Conservation (phyloP, 2,113 vertebrate genomes). For the Gadus macrocephalus region DNA sequence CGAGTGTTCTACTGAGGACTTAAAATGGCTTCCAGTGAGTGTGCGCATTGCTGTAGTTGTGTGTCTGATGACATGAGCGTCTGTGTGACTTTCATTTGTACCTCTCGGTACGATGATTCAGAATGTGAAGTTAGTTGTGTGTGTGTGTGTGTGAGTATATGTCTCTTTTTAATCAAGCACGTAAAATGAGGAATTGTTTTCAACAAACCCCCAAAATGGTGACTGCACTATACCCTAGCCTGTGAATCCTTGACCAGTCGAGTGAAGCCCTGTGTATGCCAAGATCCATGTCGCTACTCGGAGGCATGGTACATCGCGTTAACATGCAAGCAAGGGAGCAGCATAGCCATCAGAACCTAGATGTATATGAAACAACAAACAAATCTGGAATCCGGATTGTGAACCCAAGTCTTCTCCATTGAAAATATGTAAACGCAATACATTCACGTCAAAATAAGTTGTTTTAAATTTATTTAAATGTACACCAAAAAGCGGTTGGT, state of each 20-base stretch:
- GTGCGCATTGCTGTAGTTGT: neutral
- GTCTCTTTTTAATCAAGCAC: neutral
- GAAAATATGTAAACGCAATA: too few relatives aligned
- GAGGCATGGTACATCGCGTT: too few relatives aligned
- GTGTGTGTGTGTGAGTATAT: constrained; percentile 8
- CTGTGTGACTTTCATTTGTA: constrained; percentile 7
- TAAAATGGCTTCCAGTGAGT: constrained; percentile 20
- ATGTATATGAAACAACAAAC: too few relatives aligned
- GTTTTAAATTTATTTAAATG: neutral
- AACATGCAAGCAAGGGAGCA: too few relatives aligned
- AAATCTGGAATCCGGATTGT: too few relatives aligned
- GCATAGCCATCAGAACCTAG: too few relatives aligned
- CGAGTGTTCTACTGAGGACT: neutral
- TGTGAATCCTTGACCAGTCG: neutral
- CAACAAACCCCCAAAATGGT: neutral
- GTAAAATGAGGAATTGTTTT: neutral
- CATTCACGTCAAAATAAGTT: too few relatives aligned
- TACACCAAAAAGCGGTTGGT: neutral
- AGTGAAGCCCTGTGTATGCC: too few relatives aligned
- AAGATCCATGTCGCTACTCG: too few relatives aligned
- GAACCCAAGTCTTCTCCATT: too few relatives aligned
- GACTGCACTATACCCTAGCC: neutral
- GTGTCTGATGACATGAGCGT: neutral
- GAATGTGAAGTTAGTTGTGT: too few relatives aligned
- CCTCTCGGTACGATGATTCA: too few relatives aligned